A percentile compares a stretch with the other conserved stretches of the same genome.
Conservation (phyloP, 2,797 vertebrate genomes). For the Borostomias antarcticus region DNA sequence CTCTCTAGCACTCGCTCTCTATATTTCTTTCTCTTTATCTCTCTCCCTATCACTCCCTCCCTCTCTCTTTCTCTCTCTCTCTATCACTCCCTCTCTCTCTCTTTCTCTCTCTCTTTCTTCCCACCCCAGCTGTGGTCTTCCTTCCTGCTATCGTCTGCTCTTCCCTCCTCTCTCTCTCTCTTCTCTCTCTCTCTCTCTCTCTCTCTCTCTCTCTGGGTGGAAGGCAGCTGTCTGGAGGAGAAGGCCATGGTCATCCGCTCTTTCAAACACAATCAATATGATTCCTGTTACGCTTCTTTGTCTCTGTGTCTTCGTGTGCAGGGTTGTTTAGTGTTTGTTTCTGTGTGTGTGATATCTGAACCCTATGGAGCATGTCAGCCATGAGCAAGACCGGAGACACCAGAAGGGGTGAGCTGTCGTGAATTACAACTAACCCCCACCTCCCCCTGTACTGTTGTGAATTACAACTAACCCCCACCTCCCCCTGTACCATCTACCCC, state of each 20-base stretch:
- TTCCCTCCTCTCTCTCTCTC: background rate
- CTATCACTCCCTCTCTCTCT: constrained; percentile 16
- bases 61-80: constrained; percentile 19
- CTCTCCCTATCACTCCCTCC: constrained; percentile 49
- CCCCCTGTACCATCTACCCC: no score
- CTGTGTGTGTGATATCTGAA: constrained; percentile 17
- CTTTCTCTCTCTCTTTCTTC: constrained; percentile 12
- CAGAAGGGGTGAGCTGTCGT: background rate
- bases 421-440: no score
- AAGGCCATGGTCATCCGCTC: constrained; percentile 19
- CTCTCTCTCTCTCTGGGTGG: constrained; percentile 27
- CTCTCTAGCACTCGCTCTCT: no score
- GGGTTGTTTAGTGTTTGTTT: constrained; percentile 10
- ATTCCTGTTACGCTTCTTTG: constrained; percentile 33
- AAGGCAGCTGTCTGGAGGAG: constrained; percentile 20
- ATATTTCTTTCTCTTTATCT: no score
- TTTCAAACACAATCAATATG: constrained; percentile 53
- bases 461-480: constrained; percentile 31
- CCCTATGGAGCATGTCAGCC: constrained; percentile 45
- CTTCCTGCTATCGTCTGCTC: no score
- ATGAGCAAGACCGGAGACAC: constrained; percentile 21
- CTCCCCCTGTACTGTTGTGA: no score
- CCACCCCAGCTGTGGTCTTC: constrained; percentile 47
- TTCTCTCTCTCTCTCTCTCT: constrained; percentile 16
- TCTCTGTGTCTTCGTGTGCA: constrained; percentile 19